Evolutionary conservation across 35 echinoderm and acorn worm genomes (phyloP), one percentile per base, ranked within the genome.

Genomic region (Holothuria glaberrima): DNA sequence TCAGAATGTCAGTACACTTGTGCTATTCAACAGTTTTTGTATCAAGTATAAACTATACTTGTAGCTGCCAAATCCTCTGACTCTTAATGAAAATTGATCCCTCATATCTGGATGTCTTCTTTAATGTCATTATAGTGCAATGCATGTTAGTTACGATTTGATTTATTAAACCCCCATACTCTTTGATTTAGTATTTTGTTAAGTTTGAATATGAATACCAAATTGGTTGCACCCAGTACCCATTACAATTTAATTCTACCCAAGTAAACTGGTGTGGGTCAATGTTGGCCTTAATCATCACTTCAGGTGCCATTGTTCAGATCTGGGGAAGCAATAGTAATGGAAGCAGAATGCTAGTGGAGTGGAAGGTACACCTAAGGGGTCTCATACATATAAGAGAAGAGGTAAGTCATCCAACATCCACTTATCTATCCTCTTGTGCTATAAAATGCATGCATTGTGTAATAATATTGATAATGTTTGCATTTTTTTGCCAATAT

Each of bases 351-450:
- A 73, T 95, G 33, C 78, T 94, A 50, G 92, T 99, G 25, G 93
- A 93, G 61, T 99, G 93, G 97, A 93, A 89, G 48, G 91, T 99
- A 2, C 82, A 91, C 52, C 89, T 99, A 0, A 88, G 86, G 45
- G 97, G 93, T 0, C 86, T 99, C 28, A 92, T 80, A 12, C 92
- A 95, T 75, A 44, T 99, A 46, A 89, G 89, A 59, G 89, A 90
- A 50, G 82, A 95, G 88, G 97, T 99, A 64, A 90, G 90, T 90
- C 30, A 88, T 73, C 4, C 29, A 56, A 41, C 36, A 41, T 54
- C 44, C 10, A 46, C 44, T 54, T 9, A 0, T 17, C 50, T 9
- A 17, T 54, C 50, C 9, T 54, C 9, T 54, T 54, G 13, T 9
- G 1, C 50, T 54, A 9, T 2, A 54, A 54, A 17, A 12, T 54